Evolutionary conservation across 2,113 vertebrate genomes (phyloP).

Genomic region (Callorhinus ursinus): DNA sequence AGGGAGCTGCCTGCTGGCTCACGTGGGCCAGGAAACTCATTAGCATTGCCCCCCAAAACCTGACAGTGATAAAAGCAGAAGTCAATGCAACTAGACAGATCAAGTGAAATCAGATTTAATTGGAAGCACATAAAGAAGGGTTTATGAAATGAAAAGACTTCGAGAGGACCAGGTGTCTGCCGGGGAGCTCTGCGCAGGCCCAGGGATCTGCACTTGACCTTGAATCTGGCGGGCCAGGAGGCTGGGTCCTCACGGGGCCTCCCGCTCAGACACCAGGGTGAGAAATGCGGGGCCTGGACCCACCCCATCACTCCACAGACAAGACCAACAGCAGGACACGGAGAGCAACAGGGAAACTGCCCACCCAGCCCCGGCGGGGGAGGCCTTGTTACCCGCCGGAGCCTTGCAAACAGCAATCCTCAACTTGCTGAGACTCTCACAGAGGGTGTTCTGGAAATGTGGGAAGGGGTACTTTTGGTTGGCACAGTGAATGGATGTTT

Average conservation of each 20-base stretch:
- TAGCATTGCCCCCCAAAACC: background rate
- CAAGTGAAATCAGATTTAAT: background rate
- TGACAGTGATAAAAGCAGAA: background rate
- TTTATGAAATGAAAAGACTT: background rate
- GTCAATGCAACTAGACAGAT: background rate
- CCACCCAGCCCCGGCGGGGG: no score
- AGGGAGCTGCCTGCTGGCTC: background rate
- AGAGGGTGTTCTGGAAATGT: background rate
- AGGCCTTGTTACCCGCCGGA: background rate
- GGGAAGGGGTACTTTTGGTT: background rate
- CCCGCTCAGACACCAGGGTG: background rate
- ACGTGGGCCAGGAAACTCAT: background rate
- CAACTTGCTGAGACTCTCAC: background rate
- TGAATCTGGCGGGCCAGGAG: background rate
- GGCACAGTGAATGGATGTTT: background rate
- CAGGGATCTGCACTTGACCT: background rate
- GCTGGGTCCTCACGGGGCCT: background rate
- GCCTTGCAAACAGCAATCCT: background rate
- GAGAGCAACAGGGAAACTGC: background rate
- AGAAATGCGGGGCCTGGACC: fast-evolving
- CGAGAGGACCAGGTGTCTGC: no score
- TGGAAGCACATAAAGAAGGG: background rate
- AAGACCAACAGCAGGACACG: background rate
- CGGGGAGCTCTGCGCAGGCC: fast-evolving
- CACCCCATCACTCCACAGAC: background rate